Conservation (phyloP, 2,888 invertebrate species). For the Neoscelio sp. region DNA sequence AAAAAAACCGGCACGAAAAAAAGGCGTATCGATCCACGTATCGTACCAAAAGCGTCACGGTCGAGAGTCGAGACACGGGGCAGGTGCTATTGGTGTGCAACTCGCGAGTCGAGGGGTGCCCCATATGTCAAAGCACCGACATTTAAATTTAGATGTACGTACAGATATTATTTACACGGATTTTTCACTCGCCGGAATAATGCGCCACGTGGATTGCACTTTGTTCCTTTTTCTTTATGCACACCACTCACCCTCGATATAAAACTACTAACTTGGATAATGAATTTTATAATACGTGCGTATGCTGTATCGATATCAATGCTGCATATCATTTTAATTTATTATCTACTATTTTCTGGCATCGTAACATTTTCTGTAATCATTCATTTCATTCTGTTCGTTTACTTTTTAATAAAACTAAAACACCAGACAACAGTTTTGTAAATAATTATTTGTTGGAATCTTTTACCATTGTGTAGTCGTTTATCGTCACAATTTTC, state of each 20-base stretch:
- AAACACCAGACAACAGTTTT: too few relatives aligned
- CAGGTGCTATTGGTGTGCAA: slow-evolving; percentile 56
- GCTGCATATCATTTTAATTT: slow-evolving; percentile 50
- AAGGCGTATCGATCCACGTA: slow-evolving; percentile 52
- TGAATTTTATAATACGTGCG: slow-evolving; percentile 42
- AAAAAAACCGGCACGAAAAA: slow-evolving; percentile 17
- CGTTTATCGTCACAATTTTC: too few relatives aligned
- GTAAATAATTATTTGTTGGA: too few relatives aligned
- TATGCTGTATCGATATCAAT: slow-evolving; percentile 19
- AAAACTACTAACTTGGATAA: slow-evolving; percentile 38
- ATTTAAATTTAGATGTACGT: slow-evolving; percentile 64
- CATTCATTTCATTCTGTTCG: not conserved
- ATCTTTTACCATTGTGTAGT: too few relatives aligned
- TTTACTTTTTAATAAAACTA: too few relatives aligned
- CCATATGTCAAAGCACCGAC: slow-evolving; percentile 64
- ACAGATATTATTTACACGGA: slow-evolving; percentile 65
- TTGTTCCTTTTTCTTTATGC: slow-evolving; percentile 29
- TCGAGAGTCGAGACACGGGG: slow-evolving; percentile 58
- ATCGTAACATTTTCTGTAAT: not conserved
- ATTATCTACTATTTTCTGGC: slow-evolving; percentile 25
- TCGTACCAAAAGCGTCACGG: slow-evolving; percentile 66
- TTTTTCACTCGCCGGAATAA: slow-evolving; percentile 55
- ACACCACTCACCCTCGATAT: slow-evolving; percentile 18
- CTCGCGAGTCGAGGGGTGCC: slow-evolving; percentile 39
- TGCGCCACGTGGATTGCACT: slow-evolving; percentile 44